Base-by-base conservation (phyloP, 2,113 vertebrate genomes). In the Alethe castanea region DNA sequence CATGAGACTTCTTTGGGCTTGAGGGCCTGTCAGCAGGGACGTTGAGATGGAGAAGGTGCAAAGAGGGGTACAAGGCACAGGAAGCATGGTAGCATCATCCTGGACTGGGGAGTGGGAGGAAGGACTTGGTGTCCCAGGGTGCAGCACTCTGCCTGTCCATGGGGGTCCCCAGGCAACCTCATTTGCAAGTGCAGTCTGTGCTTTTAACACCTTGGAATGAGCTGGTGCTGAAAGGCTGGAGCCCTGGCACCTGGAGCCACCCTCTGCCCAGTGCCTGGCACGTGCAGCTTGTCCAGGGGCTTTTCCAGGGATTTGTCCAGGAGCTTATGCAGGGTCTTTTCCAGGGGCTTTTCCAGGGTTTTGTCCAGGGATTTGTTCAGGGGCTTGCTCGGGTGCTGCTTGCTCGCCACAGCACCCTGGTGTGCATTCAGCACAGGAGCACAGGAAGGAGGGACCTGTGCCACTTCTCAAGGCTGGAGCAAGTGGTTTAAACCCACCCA, bases 341-440 rank as follows among this genome's bases (percentile, higher is more conserved):
- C 29, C 18, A 4, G 14, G 15, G 19, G 12, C 19, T 70, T 26
- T 19, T 57, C 25, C 14, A 2, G 14, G 10, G 20, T 18, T 17
- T 71, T n/a, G 35, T 54, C 33, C 16, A 4, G 19, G 12, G 33
- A 9, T 25, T 56, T 36, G 40, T 59, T 31, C 17, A 3, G 22
- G 14, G 8, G 8, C 45, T 61, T 16, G 9, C 57, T 33, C 1
- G 2, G 16, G 8, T 3, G 2, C 33, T 3, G 3, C 15, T 60
- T 5, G 25, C 71, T 77, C 2, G 1, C 53, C n/a, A 3, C 66
- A 35, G 66, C 2, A 1, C 35, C 64, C 61, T 35, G 73, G 50
- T 57, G 60, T 5, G 4, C 42, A 20, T 42, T 29, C 71, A 45
- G 62, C 72, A 6, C 47, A 17, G 45, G 36, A 53, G 57, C 0